Base-by-base conservation (phyloP, 2,888 invertebrate species). In the Chironomus riparius region DNA sequence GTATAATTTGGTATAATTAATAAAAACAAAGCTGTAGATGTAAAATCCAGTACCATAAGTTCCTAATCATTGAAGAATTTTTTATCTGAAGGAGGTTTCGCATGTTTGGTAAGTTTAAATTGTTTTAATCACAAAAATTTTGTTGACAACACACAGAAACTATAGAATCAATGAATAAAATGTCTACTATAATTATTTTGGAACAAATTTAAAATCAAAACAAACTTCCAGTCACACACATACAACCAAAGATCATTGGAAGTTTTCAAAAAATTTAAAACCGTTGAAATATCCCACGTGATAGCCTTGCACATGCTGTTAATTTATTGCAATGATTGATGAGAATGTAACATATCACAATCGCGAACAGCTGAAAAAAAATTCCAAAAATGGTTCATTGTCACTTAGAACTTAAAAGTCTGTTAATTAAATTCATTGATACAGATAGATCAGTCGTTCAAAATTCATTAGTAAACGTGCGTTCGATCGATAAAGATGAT, bases 341-440 rank as follows among this genome's bases (percentile, higher is more conserved):
- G 38, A 38, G 10, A 38, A 38, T 38, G 38, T 38, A 10, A 4
- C 38, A 38, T 10, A 38, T 38, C 38, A 10, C 38, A 38, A 10
- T 38, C 38, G 7, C 38, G 7, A 1, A 38, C 38, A 10, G 38
- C 28, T n/a, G 1, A 5, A 65, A 65, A 65, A 65, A 24, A 13
- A 65, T 65, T 65, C 21, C 21, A 65, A 65, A 65, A 65, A 65
- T 65, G 56, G n/a, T 65, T 21, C 65, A 65, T 10, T 65, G 65
- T 65, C 65, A 65, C 56, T 7, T 38, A 38, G 38, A 28, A 50
- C 15, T 13, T n/a, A n/a, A 50, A 50, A n/a, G 2, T 21, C 2
- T 21, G 65, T 13, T 24, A 65, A 65, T 65, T 22, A 12, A 65
- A 12, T 65, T 13, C 18, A 65, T 65, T 65, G 13, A 22, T 24